Conservation (phyloP, 2,113 vertebrate genomes). For the Indicator maculatus region DNA sequence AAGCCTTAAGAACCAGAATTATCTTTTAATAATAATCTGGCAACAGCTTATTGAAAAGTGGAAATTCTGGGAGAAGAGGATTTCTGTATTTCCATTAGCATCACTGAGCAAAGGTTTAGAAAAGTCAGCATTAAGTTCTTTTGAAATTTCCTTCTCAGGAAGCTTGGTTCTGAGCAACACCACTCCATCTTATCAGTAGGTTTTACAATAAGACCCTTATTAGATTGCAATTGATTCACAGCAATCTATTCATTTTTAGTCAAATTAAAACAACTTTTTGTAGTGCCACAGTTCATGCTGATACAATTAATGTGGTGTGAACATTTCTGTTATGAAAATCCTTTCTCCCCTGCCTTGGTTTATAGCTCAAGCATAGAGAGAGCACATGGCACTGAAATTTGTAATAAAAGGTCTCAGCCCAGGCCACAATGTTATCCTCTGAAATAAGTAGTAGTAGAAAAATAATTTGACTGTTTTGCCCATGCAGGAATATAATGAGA, state of each 20-base stretch:
- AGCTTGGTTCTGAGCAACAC: not conserved
- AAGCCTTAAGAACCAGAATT: not conserved
- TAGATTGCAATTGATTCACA: slow-evolving; percentile 52
- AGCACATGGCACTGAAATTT: not conserved
- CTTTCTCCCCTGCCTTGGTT: not conserved
- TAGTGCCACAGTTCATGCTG: slow-evolving; percentile 48
- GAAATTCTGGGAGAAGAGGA: not conserved
- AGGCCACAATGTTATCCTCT: not conserved
- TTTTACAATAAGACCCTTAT: slow-evolving; percentile 47
- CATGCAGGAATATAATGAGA: not conserved
- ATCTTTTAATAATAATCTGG: not conserved
- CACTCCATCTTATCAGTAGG: slow-evolving; percentile 7
- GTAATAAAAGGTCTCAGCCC: not conserved
- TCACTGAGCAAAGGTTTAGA: slow-evolving; percentile 22
- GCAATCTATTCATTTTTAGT: slow-evolving; percentile 55
- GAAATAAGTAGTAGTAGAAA: not conserved
- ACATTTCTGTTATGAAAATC: slow-evolving; percentile 42
- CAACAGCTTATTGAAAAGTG: not conserved
- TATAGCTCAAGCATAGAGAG: slow-evolving; percentile 5
- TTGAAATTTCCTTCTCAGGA: slow-evolving; percentile 8
- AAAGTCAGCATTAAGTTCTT: slow-evolving; percentile 21
- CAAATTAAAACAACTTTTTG: slow-evolving; percentile 65
- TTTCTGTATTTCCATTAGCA: not conserved
- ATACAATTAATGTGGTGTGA: slow-evolving; percentile 29
- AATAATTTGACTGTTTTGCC: not conserved